Base-by-base conservation (phyloP, 2,797 vertebrate species). In the Thalassophryne amazonica region DNA sequence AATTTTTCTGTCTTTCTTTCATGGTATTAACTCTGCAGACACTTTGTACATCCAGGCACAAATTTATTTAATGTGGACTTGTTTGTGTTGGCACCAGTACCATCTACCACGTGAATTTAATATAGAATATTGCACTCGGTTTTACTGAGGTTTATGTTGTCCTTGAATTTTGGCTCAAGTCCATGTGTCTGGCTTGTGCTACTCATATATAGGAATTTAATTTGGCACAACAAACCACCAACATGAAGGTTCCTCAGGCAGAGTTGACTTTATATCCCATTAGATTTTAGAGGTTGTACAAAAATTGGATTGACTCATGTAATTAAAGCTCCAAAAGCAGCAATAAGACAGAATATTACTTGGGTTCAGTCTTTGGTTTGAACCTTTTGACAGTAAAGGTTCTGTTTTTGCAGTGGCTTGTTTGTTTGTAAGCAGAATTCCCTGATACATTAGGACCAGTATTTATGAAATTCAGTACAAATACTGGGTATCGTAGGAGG, bases 51-150 rank as follows among this genome's bases (percentile, higher is more conserved):
- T 66, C 53, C 46, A 39, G 21, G 54, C 27, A 25, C 40, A 52
- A 55, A 69, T 80, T 14, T 52, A 73, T 68, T 56, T 58, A 38
- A 66, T 62, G 61, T 60, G 56, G n/a, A n/a, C n/a, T n/a, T 49
- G 55, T 52, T 62, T 42, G 59, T 30, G 43, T 35, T 48, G 64
- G 46, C 40, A 65, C 17, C 38, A 42, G 46, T 45, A 38, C 36
- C 41, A 41, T 54, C 58, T 64, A 43, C 45, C 46, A 36, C 70
- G 70, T 72, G 54, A 78, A 67, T 69, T 65, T 84, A 65, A 86
- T 72, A 53, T 76, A 70, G 56, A 68, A 62, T 65, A 66, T 69
- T 40, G 49, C 41, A 7, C 49, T 57, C 64, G 69, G 48, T 18
- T 39, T 61, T 25, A 3, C 13, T 68, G 54, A 66, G 18, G 50